Conservation (phyloP, 2,113 vertebrate species). For the Cacatua alba region DNA sequence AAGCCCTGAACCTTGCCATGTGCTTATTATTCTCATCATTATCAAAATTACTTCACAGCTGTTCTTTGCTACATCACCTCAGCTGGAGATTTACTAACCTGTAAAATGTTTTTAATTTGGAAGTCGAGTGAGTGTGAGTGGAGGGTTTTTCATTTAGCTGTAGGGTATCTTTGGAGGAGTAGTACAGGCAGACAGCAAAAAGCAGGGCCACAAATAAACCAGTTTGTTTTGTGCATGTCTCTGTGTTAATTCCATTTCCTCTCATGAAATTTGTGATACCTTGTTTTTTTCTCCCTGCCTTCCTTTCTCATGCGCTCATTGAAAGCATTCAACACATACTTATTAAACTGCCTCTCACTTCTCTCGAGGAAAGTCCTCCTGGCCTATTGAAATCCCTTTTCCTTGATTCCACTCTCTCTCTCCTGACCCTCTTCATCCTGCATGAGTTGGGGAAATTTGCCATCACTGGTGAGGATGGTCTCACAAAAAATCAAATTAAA, state of each 20-base stretch:
- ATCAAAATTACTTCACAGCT: constrained; percentile 99
- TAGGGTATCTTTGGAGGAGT: constrained; percentile 62
- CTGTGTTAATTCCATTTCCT: constrained; percentile 46
- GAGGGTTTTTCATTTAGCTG: constrained; percentile 65
- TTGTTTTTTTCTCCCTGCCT: not conserved
- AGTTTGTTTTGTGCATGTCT: constrained; percentile 29
- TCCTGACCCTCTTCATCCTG: constrained; percentile 3
- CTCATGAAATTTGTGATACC: constrained; percentile 4
- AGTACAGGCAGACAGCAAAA: not conserved
- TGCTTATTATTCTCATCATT: constrained; percentile 99
- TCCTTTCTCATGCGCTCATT: constrained; percentile 1
- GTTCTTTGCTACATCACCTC: constrained; percentile 93
- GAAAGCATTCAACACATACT: constrained; percentile 16
- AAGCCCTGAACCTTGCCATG: constrained; percentile 93
- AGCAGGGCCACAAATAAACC: not conserved
- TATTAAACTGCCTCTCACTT: constrained; percentile 44
- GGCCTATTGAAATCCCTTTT: constrained; percentile 54
- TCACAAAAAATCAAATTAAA: constrained; percentile 70
- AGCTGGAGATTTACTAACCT: constrained; percentile 89
- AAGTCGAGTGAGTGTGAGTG: constrained; percentile 76
- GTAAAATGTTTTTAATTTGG: constrained; percentile 87
- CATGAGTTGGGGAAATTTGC: constrained; percentile 63
- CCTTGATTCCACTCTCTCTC: constrained; percentile 4
- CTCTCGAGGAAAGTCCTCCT: constrained; percentile 49
- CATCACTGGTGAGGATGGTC: constrained; percentile 71